Base-by-base conservation (phyloP, 2,113 vertebrate species). In the Chaenogobius annularis region DNA sequence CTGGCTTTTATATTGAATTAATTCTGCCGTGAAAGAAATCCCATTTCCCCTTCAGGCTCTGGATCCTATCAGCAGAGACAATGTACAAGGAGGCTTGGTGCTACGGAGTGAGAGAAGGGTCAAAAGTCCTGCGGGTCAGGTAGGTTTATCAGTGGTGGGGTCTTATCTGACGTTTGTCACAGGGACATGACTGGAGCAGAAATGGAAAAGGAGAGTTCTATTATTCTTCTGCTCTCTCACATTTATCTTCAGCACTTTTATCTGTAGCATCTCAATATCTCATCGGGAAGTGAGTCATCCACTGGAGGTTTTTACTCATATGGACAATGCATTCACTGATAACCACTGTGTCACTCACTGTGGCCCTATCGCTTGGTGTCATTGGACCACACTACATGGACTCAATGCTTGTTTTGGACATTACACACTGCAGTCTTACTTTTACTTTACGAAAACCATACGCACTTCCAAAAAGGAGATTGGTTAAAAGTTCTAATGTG, bases 111-210 rank as follows among this genome's bases (percentile, higher is more conserved):
- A 72, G 56, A 75, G 63, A 72, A 69, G 76, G 78, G 82, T 85
- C 76, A 85, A 72, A 85, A 83, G 69, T 85, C 82, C 58, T 70
- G 47, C 61, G 79, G 77, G 78, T 85, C 83, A 86, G 77, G 73
- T 77, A 72, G 70, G 72, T 80, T 87, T 85, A 84, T 87, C 81
- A 72, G 55, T 17, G 59, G 56, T 68, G 72, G 80, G 70, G 83
- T 84, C 75, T 86, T 87, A 88, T 87, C 87, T 81, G 86, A 83
- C 82, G 83, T 82, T 83, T 82, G 80, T 88, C 73, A 82, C 72
- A 59, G 70, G 82, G 67, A 85, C 68, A 68, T 58, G 78, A 70
- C 74, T 58, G 43, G 62, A 59, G 77, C 72, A 75, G 87, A 88
- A 86, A 88, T 87, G 84, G 81, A 88, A 84, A 81, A 58, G 72